Evolutionary conservation across 2,888 invertebrate species (phyloP).

Genomic region (Lamellibrachia satsuma): DNA sequence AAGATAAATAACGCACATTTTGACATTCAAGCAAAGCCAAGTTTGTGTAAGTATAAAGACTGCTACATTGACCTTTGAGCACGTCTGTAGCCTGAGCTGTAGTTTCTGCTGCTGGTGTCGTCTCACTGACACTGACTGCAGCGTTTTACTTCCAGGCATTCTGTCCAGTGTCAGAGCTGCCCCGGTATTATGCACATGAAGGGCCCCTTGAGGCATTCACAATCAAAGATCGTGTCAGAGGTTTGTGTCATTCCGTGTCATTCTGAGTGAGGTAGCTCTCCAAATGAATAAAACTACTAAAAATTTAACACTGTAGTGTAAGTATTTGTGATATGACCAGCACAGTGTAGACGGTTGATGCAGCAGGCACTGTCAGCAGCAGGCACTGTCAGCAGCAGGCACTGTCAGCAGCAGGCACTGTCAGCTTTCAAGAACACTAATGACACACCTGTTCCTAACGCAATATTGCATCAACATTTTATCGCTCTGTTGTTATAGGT

Average conservation of each 20-base stretch:
- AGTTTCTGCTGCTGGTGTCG: background rate
- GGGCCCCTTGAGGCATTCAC: slow-evolving; percentile 59
- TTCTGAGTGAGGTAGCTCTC: background rate
- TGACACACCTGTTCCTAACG: no score
- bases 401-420: no score
- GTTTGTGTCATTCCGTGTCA: slow-evolving; percentile 42
- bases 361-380: no score
- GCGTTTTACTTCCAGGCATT: slow-evolving; percentile 52
- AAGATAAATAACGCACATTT: no score
- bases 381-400: no score
- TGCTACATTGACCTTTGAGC: background rate
- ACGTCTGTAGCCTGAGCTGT: background rate
- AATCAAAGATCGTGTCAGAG: slow-evolving; percentile 60
- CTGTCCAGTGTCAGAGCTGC: slow-evolving; percentile 59
- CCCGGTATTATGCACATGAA: slow-evolving; percentile 55
- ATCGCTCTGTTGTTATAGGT: no score
- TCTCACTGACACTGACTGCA: background rate
- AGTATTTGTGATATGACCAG: no score
- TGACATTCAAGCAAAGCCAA: no score
- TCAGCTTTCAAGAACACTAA: no score
- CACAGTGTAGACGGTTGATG: no score
- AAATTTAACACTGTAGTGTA: no score
- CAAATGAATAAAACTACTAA: background rate
- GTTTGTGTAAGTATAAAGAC: background rate
- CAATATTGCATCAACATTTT: no score